Conservation (phyloP, 2,888 invertebrate species). For the Yponomeuta evonymella region DNA sequence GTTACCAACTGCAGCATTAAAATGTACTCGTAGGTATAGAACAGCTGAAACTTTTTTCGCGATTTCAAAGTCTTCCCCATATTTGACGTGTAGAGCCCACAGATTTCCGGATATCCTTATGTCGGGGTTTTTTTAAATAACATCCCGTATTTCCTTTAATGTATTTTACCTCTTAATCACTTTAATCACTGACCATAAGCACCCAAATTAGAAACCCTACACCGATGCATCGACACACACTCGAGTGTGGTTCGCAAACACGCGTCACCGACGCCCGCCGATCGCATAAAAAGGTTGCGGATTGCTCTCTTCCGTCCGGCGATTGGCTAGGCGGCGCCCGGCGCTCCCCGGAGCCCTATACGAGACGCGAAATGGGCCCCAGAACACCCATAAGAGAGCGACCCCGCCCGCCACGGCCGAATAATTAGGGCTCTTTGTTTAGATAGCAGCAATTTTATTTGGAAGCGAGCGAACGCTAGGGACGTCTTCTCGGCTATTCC, state of each 20-base stretch:
- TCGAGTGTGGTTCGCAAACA: slow-evolving; percentile 13
- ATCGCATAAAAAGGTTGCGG: slow-evolving; percentile 76
- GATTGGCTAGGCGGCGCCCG: slow-evolving; percentile 81
- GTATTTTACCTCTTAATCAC: background rate
- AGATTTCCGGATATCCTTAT: no score
- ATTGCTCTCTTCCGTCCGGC: slow-evolving; percentile 73
- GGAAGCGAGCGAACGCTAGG: slow-evolving; percentile 73
- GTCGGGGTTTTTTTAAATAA: no score
- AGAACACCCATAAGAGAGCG: slow-evolving; percentile 82
- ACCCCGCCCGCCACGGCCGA: slow-evolving; percentile 80
- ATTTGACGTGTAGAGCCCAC: no score
- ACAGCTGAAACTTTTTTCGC: no score
- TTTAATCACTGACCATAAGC: background rate
- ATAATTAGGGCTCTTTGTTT: slow-evolving; percentile 81
- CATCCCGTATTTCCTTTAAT: no score
- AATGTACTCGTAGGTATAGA: no score
- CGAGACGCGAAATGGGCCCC: slow-evolving; percentile 81
- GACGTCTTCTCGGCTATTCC: slow-evolving; percentile 72
- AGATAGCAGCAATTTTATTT: slow-evolving; percentile 78
- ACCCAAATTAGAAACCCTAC: background rate
- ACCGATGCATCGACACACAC: background rate
- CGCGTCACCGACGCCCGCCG: slow-evolving; percentile 36
- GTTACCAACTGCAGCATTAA: no score
- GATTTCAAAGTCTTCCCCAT: no score
- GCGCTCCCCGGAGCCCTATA: slow-evolving; percentile 78